Evolutionary conservation across 2,797 vertebrate species (phyloP).

Genomic region (Sebastes trivittatus): DNA sequence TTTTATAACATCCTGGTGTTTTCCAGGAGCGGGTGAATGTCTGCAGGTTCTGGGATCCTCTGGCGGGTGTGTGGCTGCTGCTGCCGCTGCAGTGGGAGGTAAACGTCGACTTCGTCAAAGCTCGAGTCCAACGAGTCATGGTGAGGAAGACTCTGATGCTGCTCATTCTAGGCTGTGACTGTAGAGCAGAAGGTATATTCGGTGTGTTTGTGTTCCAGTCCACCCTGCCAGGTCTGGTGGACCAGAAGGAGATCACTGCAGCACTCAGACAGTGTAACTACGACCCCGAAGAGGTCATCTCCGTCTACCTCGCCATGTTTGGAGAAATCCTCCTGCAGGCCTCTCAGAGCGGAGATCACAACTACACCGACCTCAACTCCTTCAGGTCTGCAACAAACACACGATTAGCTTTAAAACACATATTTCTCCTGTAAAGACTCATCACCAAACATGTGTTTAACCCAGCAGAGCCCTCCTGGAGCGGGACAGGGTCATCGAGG

Average conservation of each 20-base stretch:
- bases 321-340: slow-evolving; percentile 73
- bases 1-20: background rate
- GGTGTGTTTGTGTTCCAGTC: slow-evolving; percentile 39
- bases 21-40: slow-evolving; percentile 73
- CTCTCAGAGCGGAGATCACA: slow-evolving; percentile 19
- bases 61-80: slow-evolving; percentile 73
- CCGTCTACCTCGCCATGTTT: slow-evolving; percentile 76
- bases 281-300: slow-evolving; percentile 77
- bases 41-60: slow-evolving; percentile 77
- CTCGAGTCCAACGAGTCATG: slow-evolving; percentile 65
- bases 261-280: slow-evolving; percentile 79
- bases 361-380: slow-evolving; percentile 58
- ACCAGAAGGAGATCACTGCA: slow-evolving; percentile 77
- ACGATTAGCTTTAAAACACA: too few relatives aligned
- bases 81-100: slow-evolving; percentile 79
- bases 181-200: background rate
- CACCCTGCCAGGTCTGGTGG: slow-evolving; percentile 70
- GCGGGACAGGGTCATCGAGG: slow-evolving; percentile 69
- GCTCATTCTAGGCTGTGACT: background rate
- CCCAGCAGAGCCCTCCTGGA: slow-evolving; percentile 66
- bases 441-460: background rate
- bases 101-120: slow-evolving; percentile 68
- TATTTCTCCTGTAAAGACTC: too few relatives aligned
- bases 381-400: slow-evolving; percentile 24
- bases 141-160: slow-evolving; percentile 44